Evolutionary conservation across 30 jellyfish, hydroid and myxozoan species (phyloP).

Genomic region (Cassiopea xamachana): DNA sequence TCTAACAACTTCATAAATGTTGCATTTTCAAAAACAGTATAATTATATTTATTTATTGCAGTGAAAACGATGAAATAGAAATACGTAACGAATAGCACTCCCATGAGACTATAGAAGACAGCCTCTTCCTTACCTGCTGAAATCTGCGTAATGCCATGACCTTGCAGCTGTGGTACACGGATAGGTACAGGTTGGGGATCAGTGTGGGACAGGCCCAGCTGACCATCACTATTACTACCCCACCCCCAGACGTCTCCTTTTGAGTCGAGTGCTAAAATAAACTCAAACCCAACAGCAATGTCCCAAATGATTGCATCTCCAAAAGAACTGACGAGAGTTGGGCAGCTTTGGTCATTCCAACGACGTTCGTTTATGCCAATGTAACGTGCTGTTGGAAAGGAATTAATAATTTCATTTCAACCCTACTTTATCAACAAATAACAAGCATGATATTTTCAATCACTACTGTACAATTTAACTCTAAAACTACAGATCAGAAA

Average conservation of each 20-base stretch:
- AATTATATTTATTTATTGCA: too few species aligned
- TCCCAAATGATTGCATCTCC: slow-evolving; percentile 74
- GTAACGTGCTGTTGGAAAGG: slow-evolving; percentile 46
- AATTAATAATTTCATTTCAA: too few species aligned
- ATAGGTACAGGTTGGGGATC: slow-evolving; percentile 80
- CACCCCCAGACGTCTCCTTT: slow-evolving; percentile 87
- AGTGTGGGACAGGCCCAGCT: slow-evolving; percentile 82
- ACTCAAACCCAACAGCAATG: slow-evolving; percentile 88
- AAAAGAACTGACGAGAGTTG: slow-evolving; percentile 68
- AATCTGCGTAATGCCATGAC: slow-evolving; percentile 71
- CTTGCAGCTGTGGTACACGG: slow-evolving; percentile 55
- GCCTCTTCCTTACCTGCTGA: slow-evolving; percentile 76
- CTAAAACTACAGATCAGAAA: too few species aligned
- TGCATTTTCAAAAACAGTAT: too few species aligned
- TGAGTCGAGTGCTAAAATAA: slow-evolving; percentile 80
- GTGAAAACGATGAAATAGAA: too few species aligned
- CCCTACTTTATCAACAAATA: too few species aligned
- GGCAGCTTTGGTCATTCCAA: slow-evolving; percentile 52
- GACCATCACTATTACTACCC: slow-evolving; percentile 90
- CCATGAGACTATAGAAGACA: too few species aligned
- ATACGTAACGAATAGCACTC: too few species aligned
- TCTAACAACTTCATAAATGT: too few species aligned
- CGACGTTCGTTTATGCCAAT: slow-evolving; percentile 63
- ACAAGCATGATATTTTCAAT: too few species aligned
- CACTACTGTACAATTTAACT: too few species aligned